A percentile compares a stretch with the other conserved stretches of the same genome.
phyloP scores from a whole-genome alignment of 2,113 vertebrate species.

The Mixornis gularis region DNA sequence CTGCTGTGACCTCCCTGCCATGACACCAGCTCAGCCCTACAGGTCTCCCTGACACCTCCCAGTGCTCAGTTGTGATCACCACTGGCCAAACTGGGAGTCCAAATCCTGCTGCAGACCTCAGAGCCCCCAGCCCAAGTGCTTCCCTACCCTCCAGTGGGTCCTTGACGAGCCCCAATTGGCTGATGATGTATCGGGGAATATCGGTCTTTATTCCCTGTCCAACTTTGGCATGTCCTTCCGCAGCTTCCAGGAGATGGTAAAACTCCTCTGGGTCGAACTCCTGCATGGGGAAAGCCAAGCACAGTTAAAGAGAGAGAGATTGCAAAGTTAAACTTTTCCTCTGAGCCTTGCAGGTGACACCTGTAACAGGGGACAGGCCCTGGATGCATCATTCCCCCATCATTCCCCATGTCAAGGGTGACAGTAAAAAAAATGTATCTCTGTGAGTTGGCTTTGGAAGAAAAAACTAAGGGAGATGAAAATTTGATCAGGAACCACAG shows the following conservation, averaged over 20 bases:
- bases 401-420: background rate
- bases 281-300: constrained; percentile 54
- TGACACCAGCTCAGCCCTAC: background rate
- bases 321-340: background rate
- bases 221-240: constrained; percentile 92
- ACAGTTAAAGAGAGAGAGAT: background rate
- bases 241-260: constrained; percentile 93
- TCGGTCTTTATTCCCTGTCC: constrained; percentile 92
- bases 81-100: background rate
- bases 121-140: background rate
- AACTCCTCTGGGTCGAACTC: constrained; percentile 97
- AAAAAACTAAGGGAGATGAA: background rate
- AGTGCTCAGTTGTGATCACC: rapidly evolving
- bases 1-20: background rate
- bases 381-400: rapidly evolving
- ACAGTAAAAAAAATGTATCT: background rate
- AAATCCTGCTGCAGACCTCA: background rate
- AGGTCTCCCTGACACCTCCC: background rate
- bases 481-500: background rate
- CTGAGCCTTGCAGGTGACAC: background rate
- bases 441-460: background rate
- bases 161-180: constrained; percentile 88
- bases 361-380: background rate
- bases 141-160: constrained; percentile 85
- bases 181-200: constrained; percentile 94